Conservation (phyloP, 2,888 invertebrate genomes). For the Xestoiulus laeticollis region DNA sequence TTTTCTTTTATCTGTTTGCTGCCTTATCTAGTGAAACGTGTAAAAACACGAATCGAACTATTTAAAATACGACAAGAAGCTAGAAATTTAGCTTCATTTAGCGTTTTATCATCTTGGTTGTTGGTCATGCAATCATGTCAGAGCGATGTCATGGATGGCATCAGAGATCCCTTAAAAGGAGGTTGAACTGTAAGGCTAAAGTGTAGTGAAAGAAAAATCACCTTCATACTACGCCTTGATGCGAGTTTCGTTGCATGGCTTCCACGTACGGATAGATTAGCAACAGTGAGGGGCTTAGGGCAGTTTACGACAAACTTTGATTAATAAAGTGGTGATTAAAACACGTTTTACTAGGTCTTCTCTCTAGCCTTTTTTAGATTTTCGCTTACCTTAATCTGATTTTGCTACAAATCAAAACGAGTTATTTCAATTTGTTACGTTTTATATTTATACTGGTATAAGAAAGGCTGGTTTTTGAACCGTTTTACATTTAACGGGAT, state of each 20-base stretch:
- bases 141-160: background rate
- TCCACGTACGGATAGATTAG: background rate
- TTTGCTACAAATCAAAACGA: too few species aligned
- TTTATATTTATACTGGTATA: too few species aligned
- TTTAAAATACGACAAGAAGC: background rate
- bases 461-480: too few species aligned
- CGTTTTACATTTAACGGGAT: too few species aligned
- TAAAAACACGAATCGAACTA: background rate
- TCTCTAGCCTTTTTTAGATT: too few species aligned
- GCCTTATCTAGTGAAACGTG: background rate
- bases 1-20: background rate
- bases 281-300: background rate
- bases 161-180: background rate
- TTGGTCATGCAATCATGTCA: background rate
- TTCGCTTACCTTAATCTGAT: too few species aligned
- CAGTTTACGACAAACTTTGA: background rate
- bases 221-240: background rate
- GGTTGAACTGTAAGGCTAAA: background rate
- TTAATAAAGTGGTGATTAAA: too few species aligned
- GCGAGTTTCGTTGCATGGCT: background rate
- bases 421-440: too few species aligned
- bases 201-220: background rate
- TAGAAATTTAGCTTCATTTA: too few species aligned
- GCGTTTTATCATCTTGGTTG: too few species aligned
- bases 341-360: too few species aligned